Conservation (phyloP, 2,888 invertebrate species). For the Spilosoma lubricipeda region DNA sequence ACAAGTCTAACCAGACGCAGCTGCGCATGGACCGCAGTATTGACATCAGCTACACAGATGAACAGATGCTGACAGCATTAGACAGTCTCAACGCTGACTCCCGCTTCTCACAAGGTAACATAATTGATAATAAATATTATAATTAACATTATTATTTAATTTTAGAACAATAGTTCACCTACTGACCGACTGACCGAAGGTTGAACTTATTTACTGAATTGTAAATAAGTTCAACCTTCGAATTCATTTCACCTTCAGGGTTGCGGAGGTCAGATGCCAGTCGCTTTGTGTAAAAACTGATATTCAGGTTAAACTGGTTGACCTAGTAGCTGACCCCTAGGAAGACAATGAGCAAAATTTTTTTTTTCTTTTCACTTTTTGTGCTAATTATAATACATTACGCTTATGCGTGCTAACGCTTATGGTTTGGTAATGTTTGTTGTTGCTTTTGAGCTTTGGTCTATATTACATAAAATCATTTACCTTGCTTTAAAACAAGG, state of each 20-base stretch:
- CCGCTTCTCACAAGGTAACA: conserved; percentile 70
- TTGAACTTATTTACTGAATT: too few relatives aligned
- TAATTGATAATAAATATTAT: background rate
- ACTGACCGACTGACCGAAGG: too few relatives aligned
- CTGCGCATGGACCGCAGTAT: conserved; percentile 73
- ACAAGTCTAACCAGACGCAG: conserved; percentile 73
- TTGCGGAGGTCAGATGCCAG: too few relatives aligned
- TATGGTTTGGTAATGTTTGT: background rate
- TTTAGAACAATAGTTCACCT: background rate
- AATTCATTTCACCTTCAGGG: too few relatives aligned
- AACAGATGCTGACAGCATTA: conserved; percentile 76
- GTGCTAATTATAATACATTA: background rate
- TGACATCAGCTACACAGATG: conserved; percentile 80
- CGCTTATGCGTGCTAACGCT: too few relatives aligned
- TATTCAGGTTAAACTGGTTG: too few relatives aligned
- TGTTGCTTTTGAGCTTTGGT: background rate
- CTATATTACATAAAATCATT: background rate
- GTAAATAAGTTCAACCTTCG: too few relatives aligned
- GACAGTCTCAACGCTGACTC: conserved; percentile 75
- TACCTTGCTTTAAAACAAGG: background rate
- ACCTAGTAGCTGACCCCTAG: too few relatives aligned
- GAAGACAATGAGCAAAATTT: too few relatives aligned
- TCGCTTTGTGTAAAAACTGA: too few relatives aligned
- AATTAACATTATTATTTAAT: too few relatives aligned
- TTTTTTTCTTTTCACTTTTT: background rate